Evolutionary conservation across 2,797 vertebrate genomes (phyloP).

Genomic region (Lepilemur ruficaudatus): DNA sequence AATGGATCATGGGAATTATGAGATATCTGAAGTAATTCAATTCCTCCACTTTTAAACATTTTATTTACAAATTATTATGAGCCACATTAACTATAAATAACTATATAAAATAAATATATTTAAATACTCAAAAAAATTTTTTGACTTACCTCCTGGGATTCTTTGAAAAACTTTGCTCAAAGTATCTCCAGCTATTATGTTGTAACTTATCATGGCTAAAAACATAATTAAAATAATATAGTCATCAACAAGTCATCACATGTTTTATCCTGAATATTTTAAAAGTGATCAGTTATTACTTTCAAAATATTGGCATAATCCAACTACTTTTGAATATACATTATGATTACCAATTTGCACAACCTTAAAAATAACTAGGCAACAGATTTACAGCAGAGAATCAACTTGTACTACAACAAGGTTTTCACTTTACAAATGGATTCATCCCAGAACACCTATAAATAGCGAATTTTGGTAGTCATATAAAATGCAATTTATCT

Average conservation of each 20-base stretch:
- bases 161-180: conserved; percentile 96
- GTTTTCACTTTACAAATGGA: not conserved
- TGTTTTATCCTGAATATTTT: conserved; percentile 34
- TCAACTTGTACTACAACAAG: not conserved
- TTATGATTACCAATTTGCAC: not conserved
- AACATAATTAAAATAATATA: conserved; percentile 51
- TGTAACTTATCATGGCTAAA: conserved; percentile 99
- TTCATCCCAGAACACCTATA: not conserved
- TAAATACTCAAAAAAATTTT: not conserved
- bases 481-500: conserved; percentile 24
- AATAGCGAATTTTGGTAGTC: not conserved
- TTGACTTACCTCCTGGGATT: conserved; percentile 93
- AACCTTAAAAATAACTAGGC: not conserved
- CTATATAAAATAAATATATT: conserved; percentile 3
- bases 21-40: not conserved
- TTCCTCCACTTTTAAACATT: not conserved
- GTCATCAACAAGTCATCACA: not conserved
- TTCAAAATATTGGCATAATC: not conserved
- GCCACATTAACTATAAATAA: not conserved
- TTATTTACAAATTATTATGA: conserved; percentile 20
- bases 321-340: not conserved
- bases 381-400: not conserved
- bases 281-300: not conserved
- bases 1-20: not conserved
- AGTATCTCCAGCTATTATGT: conserved; percentile 96